These are phyloP conservation scores for Leucophenga varia DNA, from an alignment of 1,140 invertebrate species.

Conservation along the genomic window DNA sequence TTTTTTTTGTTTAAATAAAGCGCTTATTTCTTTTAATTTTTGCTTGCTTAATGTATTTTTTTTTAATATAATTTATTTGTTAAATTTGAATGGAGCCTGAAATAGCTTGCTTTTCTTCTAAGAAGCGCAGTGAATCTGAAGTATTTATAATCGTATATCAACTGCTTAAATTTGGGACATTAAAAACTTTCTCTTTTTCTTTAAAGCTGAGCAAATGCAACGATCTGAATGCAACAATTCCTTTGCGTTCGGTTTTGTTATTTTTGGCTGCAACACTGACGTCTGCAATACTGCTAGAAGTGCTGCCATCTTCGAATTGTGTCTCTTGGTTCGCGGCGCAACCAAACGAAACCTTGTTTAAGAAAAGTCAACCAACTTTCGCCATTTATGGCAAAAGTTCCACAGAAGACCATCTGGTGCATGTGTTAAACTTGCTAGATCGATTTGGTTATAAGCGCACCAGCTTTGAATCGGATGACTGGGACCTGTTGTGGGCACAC, in stretches of 20 bases:
- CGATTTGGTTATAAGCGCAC: constrained; percentile 70
- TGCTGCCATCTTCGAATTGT: constrained; percentile 18
- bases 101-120: no score
- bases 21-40: no score
- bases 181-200: constrained; percentile 20
- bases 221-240: no score
- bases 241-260: constrained; percentile 26
- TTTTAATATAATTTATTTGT: no score
- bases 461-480: constrained; percentile 61
- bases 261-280: constrained; percentile 33
- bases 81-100: no score
- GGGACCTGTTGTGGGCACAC: constrained; percentile 91
- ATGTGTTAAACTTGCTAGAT: constrained; percentile 75
- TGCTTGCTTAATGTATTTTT: no score
- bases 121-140: no score
- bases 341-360: neutral
- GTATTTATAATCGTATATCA: no score
- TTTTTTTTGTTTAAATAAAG: no score
- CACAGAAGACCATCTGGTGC: constrained; percentile 66
- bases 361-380: constrained; percentile 43
- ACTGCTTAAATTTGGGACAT: no score
- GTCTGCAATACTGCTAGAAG: constrained; percentile 34
- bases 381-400: constrained; percentile 61
- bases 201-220: no score
- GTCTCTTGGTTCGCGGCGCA: neutral